Percentiles rank a stretch among this genome's conserved stretches.
These are phyloP conservation scores for Schizotus pectinicornis DNA, from an alignment of 2,888 invertebrate genomes.

Conservation along the genomic window DNA sequence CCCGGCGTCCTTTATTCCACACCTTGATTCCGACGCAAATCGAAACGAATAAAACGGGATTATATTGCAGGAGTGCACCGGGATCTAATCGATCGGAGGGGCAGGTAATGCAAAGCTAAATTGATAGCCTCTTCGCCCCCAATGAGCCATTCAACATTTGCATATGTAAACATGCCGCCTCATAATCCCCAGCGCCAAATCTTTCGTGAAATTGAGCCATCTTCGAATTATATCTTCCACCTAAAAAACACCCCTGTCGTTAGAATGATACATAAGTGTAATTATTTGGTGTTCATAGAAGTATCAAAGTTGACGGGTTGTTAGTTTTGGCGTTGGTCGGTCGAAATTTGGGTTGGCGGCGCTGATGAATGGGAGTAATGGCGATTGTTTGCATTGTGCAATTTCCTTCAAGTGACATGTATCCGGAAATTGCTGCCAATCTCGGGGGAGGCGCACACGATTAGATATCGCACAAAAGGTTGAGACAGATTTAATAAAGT, in stretches of 20 bases:
- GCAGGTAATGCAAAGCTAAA: constrained; percentile 30
- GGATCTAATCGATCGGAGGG: constrained; percentile 29
- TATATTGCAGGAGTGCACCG: constrained; percentile 25
- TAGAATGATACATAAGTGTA: neutral
- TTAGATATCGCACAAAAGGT: constrained; percentile 58
- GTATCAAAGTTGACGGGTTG: too few relatives aligned
- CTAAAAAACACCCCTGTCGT: neutral
- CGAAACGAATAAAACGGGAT: constrained; percentile 29
- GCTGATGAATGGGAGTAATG: constrained; percentile 53
- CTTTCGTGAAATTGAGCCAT: neutral
- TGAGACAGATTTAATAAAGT: constrained; percentile 58
- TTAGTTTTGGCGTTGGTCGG: neutral
- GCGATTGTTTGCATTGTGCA: constrained; percentile 57
- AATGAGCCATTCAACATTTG: constrained; percentile 21
- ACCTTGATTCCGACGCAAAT: constrained; percentile 17
- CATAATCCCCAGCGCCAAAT: constrained; percentile 1
- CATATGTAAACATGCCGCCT: constrained; percentile 9
- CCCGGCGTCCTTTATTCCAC: constrained; percentile 2
- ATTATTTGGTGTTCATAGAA: too few relatives aligned
- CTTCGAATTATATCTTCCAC: constrained; percentile 1
- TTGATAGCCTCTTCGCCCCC: constrained; percentile 14
- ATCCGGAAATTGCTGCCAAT: constrained; percentile 61
- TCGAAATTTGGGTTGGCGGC: constrained; percentile 27
- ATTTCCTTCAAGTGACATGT: constrained; percentile 59
- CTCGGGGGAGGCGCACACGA: constrained; percentile 55